These are phyloP conservation scores for Wiebesia pumilae DNA, from an alignment of 1,140 invertebrate species.

Conservation along the genomic window DNA sequence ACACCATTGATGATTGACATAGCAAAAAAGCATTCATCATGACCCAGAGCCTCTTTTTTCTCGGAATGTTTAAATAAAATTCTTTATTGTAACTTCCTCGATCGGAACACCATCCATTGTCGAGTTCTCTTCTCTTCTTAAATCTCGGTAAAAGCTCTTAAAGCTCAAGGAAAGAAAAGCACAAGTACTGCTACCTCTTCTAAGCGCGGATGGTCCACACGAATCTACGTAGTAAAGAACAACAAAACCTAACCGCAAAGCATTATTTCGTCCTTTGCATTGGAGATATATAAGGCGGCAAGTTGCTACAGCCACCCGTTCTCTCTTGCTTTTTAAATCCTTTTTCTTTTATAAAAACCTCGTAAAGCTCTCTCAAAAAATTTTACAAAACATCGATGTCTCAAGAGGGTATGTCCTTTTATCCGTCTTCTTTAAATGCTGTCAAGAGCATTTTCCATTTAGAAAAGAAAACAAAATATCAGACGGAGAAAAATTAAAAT, in stretches of 20 bases:
- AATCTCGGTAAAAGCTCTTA: slow-evolving; percentile 57
- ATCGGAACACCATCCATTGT: slow-evolving; percentile 22
- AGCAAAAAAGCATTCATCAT: slow-evolving; percentile 63
- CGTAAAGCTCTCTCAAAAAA: slow-evolving; percentile 51
- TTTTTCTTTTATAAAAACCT: slow-evolving; percentile 49
- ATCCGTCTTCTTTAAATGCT: slow-evolving; percentile 13
- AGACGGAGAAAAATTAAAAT: slow-evolving; percentile 42
- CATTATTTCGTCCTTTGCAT: slow-evolving; percentile 36
- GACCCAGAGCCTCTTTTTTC: slow-evolving; percentile 61
- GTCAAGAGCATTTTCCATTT: neutral
- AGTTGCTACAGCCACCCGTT: slow-evolving; percentile 28
- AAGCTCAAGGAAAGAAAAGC: slow-evolving; percentile 26
- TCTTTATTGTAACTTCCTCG: slow-evolving; percentile 55
- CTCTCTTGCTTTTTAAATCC: slow-evolving; percentile 31
- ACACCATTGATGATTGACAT: slow-evolving; percentile 59
- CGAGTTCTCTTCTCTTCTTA: slow-evolving; percentile 26
- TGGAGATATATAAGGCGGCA: slow-evolving; percentile 34
- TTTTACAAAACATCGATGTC: slow-evolving; percentile 49
- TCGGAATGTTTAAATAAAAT: slow-evolving; percentile 69
- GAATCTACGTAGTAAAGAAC: slow-evolving; percentile 64
- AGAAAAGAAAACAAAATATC: slow-evolving; percentile 28
- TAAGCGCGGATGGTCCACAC: slow-evolving; percentile 61
- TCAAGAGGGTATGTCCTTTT: slow-evolving; percentile 29
- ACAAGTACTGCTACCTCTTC: slow-evolving; percentile 47
- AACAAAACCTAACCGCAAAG: slow-evolving; percentile 62